phyloP scores from a whole-genome alignment of 2,888 invertebrate species.

The Itoplectis maculator region DNA sequence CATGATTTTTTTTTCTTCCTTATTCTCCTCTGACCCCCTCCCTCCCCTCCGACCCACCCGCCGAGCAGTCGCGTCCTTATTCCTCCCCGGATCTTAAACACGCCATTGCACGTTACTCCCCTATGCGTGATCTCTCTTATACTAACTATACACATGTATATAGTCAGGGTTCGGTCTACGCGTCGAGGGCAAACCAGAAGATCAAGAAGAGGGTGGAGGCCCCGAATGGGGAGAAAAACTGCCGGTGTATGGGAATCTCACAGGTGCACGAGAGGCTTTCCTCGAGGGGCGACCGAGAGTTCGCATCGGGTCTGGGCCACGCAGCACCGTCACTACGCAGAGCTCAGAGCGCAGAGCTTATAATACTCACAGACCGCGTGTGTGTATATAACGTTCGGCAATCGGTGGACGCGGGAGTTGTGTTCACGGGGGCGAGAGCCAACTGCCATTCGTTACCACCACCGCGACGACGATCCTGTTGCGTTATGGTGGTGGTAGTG shows the following conservation, averaged over 20 bases:
- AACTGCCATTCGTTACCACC: conserved; percentile 54
- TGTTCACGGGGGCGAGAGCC: conserved; percentile 29
- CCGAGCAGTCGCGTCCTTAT: conserved; percentile 29
- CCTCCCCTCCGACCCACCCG: conserved; percentile 43
- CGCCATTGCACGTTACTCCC: conserved; percentile 54
- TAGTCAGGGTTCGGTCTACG: conserved; percentile 43
- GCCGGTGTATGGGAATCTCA: conserved; percentile 83
- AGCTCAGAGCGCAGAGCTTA: not conserved
- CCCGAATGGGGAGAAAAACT: conserved; percentile 61
- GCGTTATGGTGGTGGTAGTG: conserved; percentile 72
- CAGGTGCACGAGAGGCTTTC: conserved; percentile 81
- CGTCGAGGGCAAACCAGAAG: conserved; percentile 59
- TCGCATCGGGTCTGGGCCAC: not conserved
- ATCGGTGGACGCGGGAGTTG: conserved; percentile 47
- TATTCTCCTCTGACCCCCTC: too few species aligned
- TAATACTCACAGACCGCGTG: conserved; percentile 25
- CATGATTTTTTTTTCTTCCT: conserved; percentile 79
- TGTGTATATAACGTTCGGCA: conserved; percentile 42
- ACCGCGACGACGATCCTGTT: too few species aligned
- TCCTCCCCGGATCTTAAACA: not conserved
- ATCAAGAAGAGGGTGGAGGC: conserved; percentile 59
- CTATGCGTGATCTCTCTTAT: conserved; percentile 54
- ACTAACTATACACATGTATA: too few species aligned
- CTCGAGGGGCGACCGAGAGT: conserved; percentile 72
- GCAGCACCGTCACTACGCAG: too few species aligned